These are phyloP conservation scores for Anarrhichthys ocellatus DNA, from an alignment of 2,113 vertebrate species.

Conservation along the genomic window DNA sequence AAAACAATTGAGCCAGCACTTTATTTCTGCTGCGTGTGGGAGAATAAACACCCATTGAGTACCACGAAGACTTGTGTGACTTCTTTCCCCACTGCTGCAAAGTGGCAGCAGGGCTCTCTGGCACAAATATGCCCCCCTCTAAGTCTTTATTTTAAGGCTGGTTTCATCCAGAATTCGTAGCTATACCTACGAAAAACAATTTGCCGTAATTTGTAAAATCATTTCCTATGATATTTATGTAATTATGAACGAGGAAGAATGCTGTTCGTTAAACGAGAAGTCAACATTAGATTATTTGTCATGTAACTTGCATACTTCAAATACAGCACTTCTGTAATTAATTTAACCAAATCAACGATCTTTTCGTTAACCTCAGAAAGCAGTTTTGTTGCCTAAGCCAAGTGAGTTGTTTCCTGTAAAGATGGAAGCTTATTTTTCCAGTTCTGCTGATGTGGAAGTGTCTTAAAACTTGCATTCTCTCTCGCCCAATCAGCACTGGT, in stretches of 20 bases:
- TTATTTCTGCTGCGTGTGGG: slow-evolving; percentile 12
- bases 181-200: too few relatives aligned
- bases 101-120: neutral
- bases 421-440: neutral
- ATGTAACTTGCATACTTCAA: too few relatives aligned
- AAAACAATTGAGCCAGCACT: slow-evolving; percentile 14
- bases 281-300: too few relatives aligned
- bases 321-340: too few relatives aligned
- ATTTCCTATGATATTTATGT: neutral
- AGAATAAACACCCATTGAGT: slow-evolving; percentile 3
- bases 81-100: neutral
- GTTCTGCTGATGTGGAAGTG: neutral
- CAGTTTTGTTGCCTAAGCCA: too few relatives aligned
- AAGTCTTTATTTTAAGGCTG: neutral
- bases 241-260: neutral
- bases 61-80: neutral
- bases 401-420: too few relatives aligned
- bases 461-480: neutral
- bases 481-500: too few relatives aligned
- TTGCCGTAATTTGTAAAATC: neutral
- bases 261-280: too few relatives aligned
- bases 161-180: neutral
- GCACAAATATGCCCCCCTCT: neutral
- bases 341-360: too few relatives aligned
- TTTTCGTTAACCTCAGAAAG: too few relatives aligned